These are phyloP conservation scores for Chrysocyon brachyurus DNA, from an alignment of 2,797 vertebrate species.

Conservation along the genomic window DNA sequence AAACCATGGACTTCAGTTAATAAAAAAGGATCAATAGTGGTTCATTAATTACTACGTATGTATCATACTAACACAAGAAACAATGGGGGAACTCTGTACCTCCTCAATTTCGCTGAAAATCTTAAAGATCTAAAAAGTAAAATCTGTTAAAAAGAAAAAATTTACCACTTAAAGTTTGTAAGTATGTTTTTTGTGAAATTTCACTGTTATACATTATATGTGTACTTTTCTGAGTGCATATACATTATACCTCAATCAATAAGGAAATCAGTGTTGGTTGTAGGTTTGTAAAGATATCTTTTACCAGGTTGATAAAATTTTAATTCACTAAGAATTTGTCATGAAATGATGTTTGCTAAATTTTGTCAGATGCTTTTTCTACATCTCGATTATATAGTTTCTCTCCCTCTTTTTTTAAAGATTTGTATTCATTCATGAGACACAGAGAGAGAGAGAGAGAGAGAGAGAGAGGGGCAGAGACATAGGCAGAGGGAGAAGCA, in stretches of 20 bases:
- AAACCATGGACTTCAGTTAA: neutral
- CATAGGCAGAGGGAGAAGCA: too few species aligned
- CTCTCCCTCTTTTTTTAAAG: neutral
- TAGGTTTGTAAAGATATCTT: neutral
- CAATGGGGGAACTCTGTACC: neutral
- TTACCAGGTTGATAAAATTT: neutral
- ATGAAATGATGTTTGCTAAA: neutral
- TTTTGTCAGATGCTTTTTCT: neutral
- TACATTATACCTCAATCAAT: neutral
- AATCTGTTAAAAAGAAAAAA: neutral
- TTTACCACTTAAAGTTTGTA: neutral
- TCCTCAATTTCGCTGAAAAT: neutral
- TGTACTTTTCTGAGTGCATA: neutral
- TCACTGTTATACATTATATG: neutral
- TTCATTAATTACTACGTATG: neutral
- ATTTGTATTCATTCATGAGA: too few species aligned
- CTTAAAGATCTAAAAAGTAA: neutral
- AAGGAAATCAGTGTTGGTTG: neutral
- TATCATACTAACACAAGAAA: neutral
- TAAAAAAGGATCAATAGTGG: neutral
- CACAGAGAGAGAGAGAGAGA: too few species aligned
- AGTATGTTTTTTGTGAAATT: neutral
- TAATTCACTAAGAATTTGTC: neutral
- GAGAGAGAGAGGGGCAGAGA: too few species aligned
- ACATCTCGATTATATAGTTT: neutral